Conservation (phyloP, 53 echinoderm and acorn worm genomes). For the Crossaster papposus region DNA sequence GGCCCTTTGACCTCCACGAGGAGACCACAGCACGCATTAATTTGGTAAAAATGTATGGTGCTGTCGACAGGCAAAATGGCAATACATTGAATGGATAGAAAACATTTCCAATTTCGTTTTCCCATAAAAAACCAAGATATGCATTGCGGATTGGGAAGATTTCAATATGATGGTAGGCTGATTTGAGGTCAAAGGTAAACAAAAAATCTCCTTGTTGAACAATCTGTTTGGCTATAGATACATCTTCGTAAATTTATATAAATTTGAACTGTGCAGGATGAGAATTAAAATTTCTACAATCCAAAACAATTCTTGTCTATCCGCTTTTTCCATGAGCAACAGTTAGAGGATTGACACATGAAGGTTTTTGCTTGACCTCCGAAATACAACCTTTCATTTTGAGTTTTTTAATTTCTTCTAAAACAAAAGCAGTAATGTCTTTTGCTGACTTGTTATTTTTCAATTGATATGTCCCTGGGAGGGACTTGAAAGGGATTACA, state of each 20-base stretch:
- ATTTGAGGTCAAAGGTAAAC: constrained; percentile 60
- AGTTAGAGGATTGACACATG: constrained; percentile 6
- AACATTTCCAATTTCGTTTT: neutral
- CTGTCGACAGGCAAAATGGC: neutral
- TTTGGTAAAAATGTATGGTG: neutral
- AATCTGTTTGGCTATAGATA: constrained; percentile 7
- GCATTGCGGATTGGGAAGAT: constrained; percentile 37
- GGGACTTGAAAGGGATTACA: constrained; percentile 30
- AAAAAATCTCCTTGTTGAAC: constrained; percentile 57
- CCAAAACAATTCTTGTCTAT: constrained; percentile 52
- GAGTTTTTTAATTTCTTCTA: neutral
- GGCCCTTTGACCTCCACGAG: neutral
- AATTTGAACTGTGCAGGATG: constrained; percentile 49
- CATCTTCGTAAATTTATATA: constrained; percentile 55
- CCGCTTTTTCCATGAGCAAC: constrained; percentile 13
- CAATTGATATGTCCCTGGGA: neutral
- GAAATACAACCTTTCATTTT: neutral
- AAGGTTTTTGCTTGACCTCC: neutral
- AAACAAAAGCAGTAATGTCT: neutral
- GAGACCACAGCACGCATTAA: neutral
- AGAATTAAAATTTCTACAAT: constrained; percentile 46
- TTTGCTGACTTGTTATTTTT: constrained; percentile 22
- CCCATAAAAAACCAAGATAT: constrained; percentile 59
- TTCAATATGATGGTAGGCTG: constrained; percentile 56
- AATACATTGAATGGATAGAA: constrained; percentile 5